These are phyloP conservation scores for Baryphthengus martii DNA, from an alignment of 2,113 vertebrate genomes.

Conservation along the genomic window DNA sequence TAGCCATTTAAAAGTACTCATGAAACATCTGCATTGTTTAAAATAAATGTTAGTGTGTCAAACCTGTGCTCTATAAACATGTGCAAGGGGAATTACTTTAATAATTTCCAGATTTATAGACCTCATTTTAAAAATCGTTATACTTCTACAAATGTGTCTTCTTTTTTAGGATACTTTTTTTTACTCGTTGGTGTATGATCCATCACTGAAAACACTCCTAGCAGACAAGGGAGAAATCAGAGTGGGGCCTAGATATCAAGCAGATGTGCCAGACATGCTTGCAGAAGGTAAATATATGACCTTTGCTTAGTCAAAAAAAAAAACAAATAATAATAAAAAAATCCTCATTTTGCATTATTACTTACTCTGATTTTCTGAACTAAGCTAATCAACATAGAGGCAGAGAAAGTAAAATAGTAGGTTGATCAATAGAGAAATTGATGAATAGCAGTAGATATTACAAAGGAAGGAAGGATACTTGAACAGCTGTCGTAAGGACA, in stretches of 20 bases:
- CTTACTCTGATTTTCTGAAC: neutral
- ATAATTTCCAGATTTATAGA: neutral
- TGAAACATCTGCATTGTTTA: neutral
- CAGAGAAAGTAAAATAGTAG: neutral
- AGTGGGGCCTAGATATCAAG: slow-evolving; percentile 96
- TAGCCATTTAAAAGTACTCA: neutral
- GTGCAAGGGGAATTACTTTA: neutral
- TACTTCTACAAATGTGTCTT: neutral
- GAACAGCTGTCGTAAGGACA: neutral
- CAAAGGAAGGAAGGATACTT: neutral
- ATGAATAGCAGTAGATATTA: neutral
- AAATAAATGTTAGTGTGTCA: neutral
- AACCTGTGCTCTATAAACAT: neutral
- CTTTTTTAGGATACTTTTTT: slow-evolving; percentile 90
- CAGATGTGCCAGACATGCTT: slow-evolving; percentile 96
- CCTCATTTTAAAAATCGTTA: neutral
- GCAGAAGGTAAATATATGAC: slow-evolving; percentile 81
- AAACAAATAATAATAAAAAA: too few relatives aligned
- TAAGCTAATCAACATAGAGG: neutral
- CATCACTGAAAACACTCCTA: slow-evolving; percentile 93
- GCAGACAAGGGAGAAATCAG: slow-evolving; percentile 97
- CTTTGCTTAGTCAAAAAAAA: neutral
- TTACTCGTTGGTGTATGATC: slow-evolving; percentile 97
- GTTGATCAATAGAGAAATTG: neutral
- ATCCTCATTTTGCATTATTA: neutral